These are phyloP conservation scores for Hoplodrina ambigua DNA, from an alignment of 2,888 invertebrate genomes.

Conservation along the genomic window DNA sequence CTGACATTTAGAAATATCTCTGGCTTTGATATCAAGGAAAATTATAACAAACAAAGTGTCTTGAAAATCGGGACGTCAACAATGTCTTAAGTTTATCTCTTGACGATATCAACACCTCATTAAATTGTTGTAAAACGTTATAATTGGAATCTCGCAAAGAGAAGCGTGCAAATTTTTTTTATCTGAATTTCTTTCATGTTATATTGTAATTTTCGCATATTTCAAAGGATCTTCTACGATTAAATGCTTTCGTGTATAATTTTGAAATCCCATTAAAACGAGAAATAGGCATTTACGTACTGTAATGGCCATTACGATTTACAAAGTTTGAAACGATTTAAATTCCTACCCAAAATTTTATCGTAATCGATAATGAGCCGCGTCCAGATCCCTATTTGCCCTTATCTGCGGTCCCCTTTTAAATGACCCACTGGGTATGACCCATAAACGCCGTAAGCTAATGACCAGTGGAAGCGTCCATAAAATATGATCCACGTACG, in stretches of 20 bases:
- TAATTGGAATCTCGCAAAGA: slow-evolving; percentile 15
- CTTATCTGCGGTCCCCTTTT: slow-evolving; percentile 49
- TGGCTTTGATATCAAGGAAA: slow-evolving; percentile 29
- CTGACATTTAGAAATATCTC: slow-evolving; percentile 43
- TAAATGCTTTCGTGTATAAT: not conserved
- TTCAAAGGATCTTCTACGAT: not conserved
- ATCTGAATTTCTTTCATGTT: not conserved
- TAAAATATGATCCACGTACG: slow-evolving; percentile 65
- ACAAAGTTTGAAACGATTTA: slow-evolving; percentile 30
- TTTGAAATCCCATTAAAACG: slow-evolving; percentile 2
- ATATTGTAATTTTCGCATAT: not conserved
- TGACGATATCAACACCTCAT: slow-evolving; percentile 39
- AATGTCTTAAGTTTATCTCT: slow-evolving; percentile 44
- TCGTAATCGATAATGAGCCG: slow-evolving; percentile 37
- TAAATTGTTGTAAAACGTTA: slow-evolving; percentile 39
- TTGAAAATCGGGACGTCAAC: slow-evolving; percentile 39
- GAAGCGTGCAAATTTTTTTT: not conserved
- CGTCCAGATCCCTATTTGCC: slow-evolving; percentile 31
- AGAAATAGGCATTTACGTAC: not conserved
- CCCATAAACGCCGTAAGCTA: slow-evolving; percentile 66
- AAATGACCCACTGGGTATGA: slow-evolving; percentile 59
- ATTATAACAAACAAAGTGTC: slow-evolving; percentile 45
- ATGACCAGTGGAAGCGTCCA: slow-evolving; percentile 62
- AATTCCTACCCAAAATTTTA: slow-evolving; percentile 42
- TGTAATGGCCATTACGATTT: slow-evolving; percentile 3